Percentiles rank a stretch among this genome's conserved stretches.
phyloP scores from a whole-genome alignment of 2,888 invertebrate species.

The Trissolcus japonicus region DNA sequence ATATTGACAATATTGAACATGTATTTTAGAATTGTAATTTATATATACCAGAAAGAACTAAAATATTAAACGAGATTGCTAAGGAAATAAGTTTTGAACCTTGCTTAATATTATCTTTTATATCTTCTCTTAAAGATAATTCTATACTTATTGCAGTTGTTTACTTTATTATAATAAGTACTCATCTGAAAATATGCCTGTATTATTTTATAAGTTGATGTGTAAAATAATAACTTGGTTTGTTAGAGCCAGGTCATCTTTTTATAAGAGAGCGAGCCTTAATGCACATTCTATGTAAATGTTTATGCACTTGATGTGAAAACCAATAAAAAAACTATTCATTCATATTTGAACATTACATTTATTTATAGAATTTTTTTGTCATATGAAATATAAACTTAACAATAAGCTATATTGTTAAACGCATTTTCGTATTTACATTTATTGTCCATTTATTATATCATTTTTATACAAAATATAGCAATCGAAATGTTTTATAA shows the following conservation, averaged over 20 bases:
- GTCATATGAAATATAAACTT: too few species aligned
- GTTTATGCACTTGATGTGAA: background rate
- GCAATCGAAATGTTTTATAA: too few species aligned
- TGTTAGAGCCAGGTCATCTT: too few species aligned
- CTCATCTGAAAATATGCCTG: background rate
- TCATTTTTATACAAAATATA: too few species aligned
- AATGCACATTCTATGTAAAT: background rate
- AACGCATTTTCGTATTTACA: too few species aligned
- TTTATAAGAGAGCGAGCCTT: background rate
- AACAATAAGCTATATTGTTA: too few species aligned
- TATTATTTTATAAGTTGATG: too few species aligned
- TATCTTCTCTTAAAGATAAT: conserved; percentile 1
- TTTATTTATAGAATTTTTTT: too few species aligned
- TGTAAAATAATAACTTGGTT: too few species aligned
- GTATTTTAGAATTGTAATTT: conserved; percentile 14
- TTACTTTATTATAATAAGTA: background rate
- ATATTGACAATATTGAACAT: conserved; percentile 12
- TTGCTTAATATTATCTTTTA: conserved; percentile 3
- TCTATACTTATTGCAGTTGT: background rate
- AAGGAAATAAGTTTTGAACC: background rate
- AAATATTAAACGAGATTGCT: conserved; percentile 2
- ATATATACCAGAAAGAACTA: background rate
- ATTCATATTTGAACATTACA: too few species aligned
- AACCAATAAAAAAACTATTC: conserved; percentile 1
- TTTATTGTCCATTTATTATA: too few species aligned